Evolutionary conservation across 2,888 invertebrate genomes (phyloP).

Genomic region (Lycia hirtaria): DNA sequence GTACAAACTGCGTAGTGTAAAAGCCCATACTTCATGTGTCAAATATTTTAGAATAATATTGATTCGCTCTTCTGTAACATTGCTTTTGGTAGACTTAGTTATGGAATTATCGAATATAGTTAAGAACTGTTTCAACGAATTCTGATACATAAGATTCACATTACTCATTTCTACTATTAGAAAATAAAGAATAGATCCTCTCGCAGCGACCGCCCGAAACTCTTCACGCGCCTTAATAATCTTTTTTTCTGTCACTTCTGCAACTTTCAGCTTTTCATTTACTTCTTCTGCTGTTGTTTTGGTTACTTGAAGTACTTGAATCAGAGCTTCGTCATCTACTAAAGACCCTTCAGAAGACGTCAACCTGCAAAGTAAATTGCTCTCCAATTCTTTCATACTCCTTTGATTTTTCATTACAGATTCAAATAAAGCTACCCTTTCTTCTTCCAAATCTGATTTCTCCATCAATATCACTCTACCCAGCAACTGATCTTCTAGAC

Average conservation of each 20-base stretch:
- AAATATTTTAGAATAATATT: slow-evolving; percentile 94
- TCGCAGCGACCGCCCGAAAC: slow-evolving; percentile 96
- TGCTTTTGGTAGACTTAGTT: slow-evolving; percentile 94
- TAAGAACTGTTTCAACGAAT: slow-evolving; percentile 96
- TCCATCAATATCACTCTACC: slow-evolving; percentile 98
- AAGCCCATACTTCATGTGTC: slow-evolving; percentile 96
- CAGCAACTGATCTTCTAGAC: slow-evolving; percentile 96
- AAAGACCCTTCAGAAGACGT: slow-evolving; percentile 97
- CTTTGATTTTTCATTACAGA: slow-evolving; percentile 98
- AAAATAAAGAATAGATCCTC: slow-evolving; percentile 97
- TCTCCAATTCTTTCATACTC: slow-evolving; percentile 97
- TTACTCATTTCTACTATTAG: slow-evolving; percentile 98
- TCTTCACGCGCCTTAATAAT: slow-evolving; percentile 97
- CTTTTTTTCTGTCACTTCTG: slow-evolving; percentile 97
- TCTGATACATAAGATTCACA: slow-evolving; percentile 98
- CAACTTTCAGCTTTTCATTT: slow-evolving; percentile 95
- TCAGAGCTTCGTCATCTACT: slow-evolving; percentile 97
- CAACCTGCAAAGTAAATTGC: slow-evolving; percentile 94
- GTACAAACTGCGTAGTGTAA: slow-evolving; percentile 96
- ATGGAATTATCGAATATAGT: slow-evolving; percentile 97
- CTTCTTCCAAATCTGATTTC: slow-evolving; percentile 97
- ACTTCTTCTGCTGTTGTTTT: slow-evolving; percentile 97
- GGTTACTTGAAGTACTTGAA: slow-evolving; percentile 94
- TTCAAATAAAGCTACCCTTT: slow-evolving; percentile 96
- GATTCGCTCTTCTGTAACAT: slow-evolving; percentile 93